phyloP scores from a whole-genome alignment of 2,113 vertebrate genomes.

The Tauraco erythrolophus region DNA sequence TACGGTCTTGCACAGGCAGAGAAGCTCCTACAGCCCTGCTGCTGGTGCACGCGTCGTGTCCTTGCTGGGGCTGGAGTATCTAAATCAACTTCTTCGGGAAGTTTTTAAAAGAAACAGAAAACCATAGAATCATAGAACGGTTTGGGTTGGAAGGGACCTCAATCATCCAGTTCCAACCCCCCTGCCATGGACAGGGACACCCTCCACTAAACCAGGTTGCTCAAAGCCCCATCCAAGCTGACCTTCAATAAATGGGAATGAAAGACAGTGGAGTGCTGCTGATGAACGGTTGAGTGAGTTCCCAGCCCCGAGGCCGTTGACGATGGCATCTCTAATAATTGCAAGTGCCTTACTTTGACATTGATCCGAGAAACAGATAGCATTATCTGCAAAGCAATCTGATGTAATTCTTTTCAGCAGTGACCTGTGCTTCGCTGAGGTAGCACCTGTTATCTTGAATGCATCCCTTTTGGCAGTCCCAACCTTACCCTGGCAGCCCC shows the following conservation, averaged over 20 bases:
- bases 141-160: no score
- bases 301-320: background rate
- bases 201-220: no score
- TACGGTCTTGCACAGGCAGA: background rate
- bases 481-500: background rate
- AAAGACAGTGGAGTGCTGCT: background rate
- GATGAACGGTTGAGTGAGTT: background rate
- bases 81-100: background rate
- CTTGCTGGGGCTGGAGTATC: background rate
- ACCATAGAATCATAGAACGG: no score
- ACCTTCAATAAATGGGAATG: background rate
- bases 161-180: no score
- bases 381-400: background rate
- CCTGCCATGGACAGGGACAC: no score
- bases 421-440: background rate
- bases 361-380: background rate
- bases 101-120: background rate
- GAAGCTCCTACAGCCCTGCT: fast-evolving
- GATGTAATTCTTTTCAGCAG: background rate
- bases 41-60: fast-evolving
- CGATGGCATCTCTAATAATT: background rate
- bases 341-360: background rate
- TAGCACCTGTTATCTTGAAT: background rate
- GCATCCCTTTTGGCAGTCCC: no score
- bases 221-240: no score